Evolutionary conservation across 2,888 invertebrate genomes (phyloP).

Genomic region (Rotaria sp.): DNA sequence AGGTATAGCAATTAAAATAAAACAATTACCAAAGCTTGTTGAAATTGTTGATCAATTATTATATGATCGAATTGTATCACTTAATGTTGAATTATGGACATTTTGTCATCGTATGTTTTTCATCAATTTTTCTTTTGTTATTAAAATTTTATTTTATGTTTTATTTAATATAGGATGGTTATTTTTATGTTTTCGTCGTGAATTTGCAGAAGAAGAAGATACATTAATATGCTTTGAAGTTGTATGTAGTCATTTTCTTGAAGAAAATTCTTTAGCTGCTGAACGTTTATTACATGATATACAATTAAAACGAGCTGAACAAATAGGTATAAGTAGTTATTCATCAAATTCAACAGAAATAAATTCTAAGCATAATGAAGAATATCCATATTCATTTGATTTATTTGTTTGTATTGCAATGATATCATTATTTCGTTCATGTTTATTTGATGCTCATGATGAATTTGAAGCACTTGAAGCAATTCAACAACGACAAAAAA

Average conservation of each 20-base stretch:
- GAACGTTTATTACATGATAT: constrained; percentile 3
- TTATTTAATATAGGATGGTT: neutral
- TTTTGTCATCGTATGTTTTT: constrained; percentile 23
- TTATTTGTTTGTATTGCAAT: constrained; percentile 26
- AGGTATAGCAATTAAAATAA: neutral
- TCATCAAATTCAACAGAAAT: neutral
- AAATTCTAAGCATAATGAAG: neutral
- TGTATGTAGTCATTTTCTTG: constrained; percentile 25
- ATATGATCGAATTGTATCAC: neutral
- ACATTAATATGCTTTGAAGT: constrained; percentile 30
- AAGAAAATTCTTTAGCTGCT: neutral
- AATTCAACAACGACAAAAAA: constrained; percentile 20
- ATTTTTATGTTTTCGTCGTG: constrained; percentile 29
- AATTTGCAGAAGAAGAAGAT: constrained; percentile 28
- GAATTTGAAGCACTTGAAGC: neutral
- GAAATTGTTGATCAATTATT: constrained; percentile 14
- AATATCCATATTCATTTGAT: neutral
- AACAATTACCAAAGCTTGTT: neutral
- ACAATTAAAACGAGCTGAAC: constrained; percentile 7
- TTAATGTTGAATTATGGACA: constrained; percentile 26
- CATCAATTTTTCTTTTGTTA: too few relatives aligned
- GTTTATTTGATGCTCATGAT: neutral
- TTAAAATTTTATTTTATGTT: neutral
- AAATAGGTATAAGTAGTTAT: neutral
- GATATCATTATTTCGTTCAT: constrained; percentile 19